Percentiles rank a stretch among this genome's conserved stretches.
Conservation (phyloP, 2,888 invertebrate genomes). For the Limnephilus auricula region DNA sequence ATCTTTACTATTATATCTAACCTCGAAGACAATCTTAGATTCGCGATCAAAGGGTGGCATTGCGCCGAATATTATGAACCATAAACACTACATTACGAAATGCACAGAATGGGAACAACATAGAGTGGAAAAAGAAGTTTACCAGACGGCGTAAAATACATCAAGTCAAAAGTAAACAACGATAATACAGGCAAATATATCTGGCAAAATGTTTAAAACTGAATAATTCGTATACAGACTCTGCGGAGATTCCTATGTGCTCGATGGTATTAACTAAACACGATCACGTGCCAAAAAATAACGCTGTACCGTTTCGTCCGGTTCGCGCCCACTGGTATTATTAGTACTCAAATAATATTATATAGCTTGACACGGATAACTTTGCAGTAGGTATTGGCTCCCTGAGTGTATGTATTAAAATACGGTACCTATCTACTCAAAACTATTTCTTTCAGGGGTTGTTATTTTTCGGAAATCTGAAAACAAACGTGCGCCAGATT, state of each 20-base stretch:
- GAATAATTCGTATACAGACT: not conserved
- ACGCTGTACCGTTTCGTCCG: not conserved
- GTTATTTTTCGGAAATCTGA: no score
- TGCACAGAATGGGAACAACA: not conserved
- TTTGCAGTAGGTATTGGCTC: no score
- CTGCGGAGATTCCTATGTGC: not conserved
- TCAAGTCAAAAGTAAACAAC: not conserved
- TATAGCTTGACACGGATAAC: not conserved
- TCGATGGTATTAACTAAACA: not conserved
- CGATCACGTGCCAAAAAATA: not conserved
- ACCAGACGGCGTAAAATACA: not conserved
- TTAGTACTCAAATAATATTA: not conserved
- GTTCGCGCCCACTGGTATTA: not conserved
- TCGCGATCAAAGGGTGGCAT: constrained; percentile 2
- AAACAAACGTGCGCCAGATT: no score
- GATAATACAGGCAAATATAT: not conserved
- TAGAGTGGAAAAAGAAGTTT: not conserved
- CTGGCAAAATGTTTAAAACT: constrained; percentile 2
- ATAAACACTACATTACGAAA: not conserved
- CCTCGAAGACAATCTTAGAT: not conserved
- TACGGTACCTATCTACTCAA: no score
- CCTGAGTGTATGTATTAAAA: no score
- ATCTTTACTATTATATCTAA: not conserved
- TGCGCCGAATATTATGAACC: not conserved
- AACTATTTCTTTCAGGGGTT: no score